Base-by-base conservation (phyloP, 2,888 invertebrate species). In the Pediacus dermestoides region DNA sequence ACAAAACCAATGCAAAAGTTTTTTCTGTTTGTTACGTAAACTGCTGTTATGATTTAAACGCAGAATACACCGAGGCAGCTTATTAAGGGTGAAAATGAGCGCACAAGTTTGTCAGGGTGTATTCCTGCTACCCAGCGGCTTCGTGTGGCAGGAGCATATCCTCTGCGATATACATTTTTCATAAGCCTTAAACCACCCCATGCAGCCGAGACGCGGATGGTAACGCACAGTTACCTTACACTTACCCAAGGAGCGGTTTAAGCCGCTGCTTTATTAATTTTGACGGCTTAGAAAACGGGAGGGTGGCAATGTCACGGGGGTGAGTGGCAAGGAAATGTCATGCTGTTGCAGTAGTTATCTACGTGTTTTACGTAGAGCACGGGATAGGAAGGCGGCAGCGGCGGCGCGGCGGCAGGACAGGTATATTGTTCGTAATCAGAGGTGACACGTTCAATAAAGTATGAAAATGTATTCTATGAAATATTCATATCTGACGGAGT, bases 381-480 rank as follows among this genome's bases (percentile, higher is more conserved):
- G 28, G 10, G 14, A 28, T 11, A 44, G 47, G 47, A 52, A 35
- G 44, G 42, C 34, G 35, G 40, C 26, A 30, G 44, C 34, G 34
- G 37, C 32, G 39, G 42, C 40, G 43, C 42, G 31, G 34, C 28
- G 39, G 56, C 58, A 50, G 53, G 55, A 66, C 68, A 67, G 68
- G 67, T 67, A 66, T 67, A 67, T 69, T 68, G 68, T 68, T 66
- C 65, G 63, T 70, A 70, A 70, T 69, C 68, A 66, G 61, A 68
- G 67, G 68, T 69, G 70, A 70, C 70, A 69, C 63, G 66, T 69
- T 69, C 70, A 70, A 70, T 70, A 70, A 70, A 70, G 69, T 70
- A 70, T 70, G 70, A 70, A 70, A 70, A 70, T 69, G 69, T 68
- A 67, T 66, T 68, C 69, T 64, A 70, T 70, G 70, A 70, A 70